phyloP scores from a whole-genome alignment of 1,140 invertebrate species.

The Brachionus calyciflorus region DNA sequence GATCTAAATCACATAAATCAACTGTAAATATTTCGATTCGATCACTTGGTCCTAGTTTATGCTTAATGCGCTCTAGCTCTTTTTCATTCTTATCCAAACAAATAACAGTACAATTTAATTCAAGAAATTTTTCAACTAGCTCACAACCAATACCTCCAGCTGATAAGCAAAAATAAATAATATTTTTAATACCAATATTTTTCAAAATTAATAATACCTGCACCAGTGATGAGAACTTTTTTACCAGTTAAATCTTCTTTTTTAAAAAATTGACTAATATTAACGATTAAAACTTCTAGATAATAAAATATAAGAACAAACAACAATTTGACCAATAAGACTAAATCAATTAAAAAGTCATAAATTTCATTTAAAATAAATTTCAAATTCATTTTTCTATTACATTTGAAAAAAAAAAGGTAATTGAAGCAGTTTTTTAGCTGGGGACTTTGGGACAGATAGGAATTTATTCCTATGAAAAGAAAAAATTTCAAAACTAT shows the following conservation, averaged over 20 bases:
- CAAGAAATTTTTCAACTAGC: constrained; percentile 5
- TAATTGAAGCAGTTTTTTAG: neutral
- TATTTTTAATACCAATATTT: neutral
- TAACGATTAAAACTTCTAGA: neutral
- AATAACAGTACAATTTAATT: neutral
- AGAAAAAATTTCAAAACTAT: no score
- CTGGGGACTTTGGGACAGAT: no score
- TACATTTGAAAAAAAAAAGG: neutral
- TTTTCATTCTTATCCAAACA: constrained; percentile 11
- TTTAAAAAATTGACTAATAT: neutral
- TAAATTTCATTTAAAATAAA: neutral
- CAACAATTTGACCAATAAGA: neutral
- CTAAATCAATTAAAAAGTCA: constrained; percentile 20
- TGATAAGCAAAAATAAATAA: neutral
- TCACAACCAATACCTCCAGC: constrained; percentile 16
- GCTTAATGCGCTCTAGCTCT: neutral
- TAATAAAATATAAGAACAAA: constrained; percentile 7
- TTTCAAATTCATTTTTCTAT: neutral
- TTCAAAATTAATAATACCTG: neutral
- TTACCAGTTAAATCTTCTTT: neutral
- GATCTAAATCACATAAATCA: neutral
- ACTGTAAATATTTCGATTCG: neutral
- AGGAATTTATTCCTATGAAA: no score
- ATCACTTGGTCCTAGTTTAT: neutral
- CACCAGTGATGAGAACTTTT: constrained; percentile 21